These are phyloP conservation scores for Lysandra coridon DNA, from an alignment of 2,888 invertebrate species.

Conservation along the genomic window DNA sequence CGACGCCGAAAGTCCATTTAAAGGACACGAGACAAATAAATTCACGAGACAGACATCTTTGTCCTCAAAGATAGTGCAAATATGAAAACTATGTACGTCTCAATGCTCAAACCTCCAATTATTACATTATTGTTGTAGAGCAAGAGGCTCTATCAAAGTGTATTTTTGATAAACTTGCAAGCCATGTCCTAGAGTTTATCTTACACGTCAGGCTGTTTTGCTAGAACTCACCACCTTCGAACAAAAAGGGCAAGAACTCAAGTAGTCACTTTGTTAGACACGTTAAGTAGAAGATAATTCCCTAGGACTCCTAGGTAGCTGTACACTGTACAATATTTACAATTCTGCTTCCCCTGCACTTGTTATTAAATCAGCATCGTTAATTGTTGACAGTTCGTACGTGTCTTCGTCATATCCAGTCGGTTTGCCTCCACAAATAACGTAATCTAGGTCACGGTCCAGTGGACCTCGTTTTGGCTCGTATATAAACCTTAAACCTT, in stretches of 20 bases:
- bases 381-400: slow-evolving; percentile 29
- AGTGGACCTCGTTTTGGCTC: slow-evolving; percentile 58
- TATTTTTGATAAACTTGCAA: background rate
- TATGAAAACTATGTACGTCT: background rate
- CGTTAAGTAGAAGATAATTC: background rate
- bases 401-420: slow-evolving; percentile 42
- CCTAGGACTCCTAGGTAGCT: background rate
- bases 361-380: slow-evolving; percentile 12
- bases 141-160: slow-evolving; percentile 7
- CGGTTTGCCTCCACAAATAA: slow-evolving; percentile 62
- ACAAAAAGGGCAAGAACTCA: background rate
- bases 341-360: background rate
- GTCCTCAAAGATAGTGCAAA: background rate
- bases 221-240: background rate
- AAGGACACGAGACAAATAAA: slow-evolving; percentile 26
- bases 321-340: background rate
- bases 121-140: too few species aligned
- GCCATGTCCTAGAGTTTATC: background rate
- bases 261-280: background rate
- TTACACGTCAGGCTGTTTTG: background rate
- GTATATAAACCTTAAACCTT: slow-evolving; percentile 45
- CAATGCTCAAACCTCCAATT: background rate
- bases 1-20: background rate
- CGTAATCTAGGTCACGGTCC: slow-evolving; percentile 71
- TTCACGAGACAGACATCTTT: background rate